Evolutionary conservation across 92 coral and sea anemone species (phyloP), one percentile per base, ranked within the genome.

Genomic region (Actinernus sp.): DNA sequence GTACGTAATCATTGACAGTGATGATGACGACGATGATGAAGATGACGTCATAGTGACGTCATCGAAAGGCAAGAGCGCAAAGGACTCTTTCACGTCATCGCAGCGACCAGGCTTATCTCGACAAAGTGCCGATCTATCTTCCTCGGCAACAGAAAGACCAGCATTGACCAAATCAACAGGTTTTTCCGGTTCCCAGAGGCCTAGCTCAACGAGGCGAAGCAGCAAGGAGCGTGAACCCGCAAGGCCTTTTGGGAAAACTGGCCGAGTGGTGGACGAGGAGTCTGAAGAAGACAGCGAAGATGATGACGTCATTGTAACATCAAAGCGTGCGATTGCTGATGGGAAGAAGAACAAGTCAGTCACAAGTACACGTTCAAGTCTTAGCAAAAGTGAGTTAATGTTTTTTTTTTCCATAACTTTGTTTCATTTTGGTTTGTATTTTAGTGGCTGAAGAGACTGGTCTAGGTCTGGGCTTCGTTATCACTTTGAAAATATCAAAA

Each of bases 1-100:
- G 16, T 68, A 53, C 40, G 93, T 82, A 70, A 70, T 87, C 45
- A 90, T 73, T 8, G 96, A 82, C 38, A 70, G 91, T 41, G 88
- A 79, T 58, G 96, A 78, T 55, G 95, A 88, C 27, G 95, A 83
- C 1, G 90, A 78, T 14, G 91, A 84, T 7, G 84, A 76, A 12
- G n/a, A n/a, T n/a, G 73, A 44, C 37, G 78, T 31, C 12, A 39
- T 76, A 21, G 44, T 76, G 11, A 14, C 74, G 13, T 25, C 34
- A 1, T 47, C 85, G 2, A 81, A 63, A 16, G 46, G 70, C 24
- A 26, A 16, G 31, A 17, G 18, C 10, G 27, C 26, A 23, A 36
- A 45, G 14, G 14, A 36, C 14, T 7, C 41, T 36, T 7, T 7
- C 8, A 36, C 41, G 7, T n/a, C n/a, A n/a, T 36, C 41, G 8